These are phyloP conservation scores for Microvelia longipes DNA, from an alignment of 1,140 invertebrate species.

Conservation along the genomic window DNA sequence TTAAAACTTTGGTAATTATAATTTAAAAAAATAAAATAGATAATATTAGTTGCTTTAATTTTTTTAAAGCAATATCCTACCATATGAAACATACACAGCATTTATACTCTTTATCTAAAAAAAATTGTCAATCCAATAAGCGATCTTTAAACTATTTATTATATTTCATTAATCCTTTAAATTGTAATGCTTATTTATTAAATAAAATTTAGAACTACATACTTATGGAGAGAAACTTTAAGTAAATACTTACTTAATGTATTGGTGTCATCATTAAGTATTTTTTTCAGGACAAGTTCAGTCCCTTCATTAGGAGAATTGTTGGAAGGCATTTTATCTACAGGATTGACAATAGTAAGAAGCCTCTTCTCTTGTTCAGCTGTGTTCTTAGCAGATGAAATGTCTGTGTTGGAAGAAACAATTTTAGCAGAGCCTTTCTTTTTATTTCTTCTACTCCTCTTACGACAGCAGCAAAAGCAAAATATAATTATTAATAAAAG, in stretches of 20 bases:
- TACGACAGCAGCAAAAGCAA: slow-evolving; percentile 48
- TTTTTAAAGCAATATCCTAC: too few species aligned
- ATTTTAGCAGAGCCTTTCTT: slow-evolving; percentile 26
- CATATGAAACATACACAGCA: too few species aligned
- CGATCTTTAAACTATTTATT: too few species aligned
- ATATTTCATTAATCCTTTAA: too few species aligned
- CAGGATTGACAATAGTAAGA: slow-evolving; percentile 62
- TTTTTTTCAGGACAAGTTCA: slow-evolving; percentile 62
- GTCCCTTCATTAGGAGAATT: slow-evolving; percentile 42
- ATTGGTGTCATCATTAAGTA: slow-evolving; percentile 51
- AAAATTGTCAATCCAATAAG: too few species aligned
- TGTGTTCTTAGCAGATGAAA: slow-evolving; percentile 17
- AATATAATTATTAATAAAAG: slow-evolving; percentile 44
- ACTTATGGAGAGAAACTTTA: too few species aligned
- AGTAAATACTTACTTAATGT: slow-evolving; percentile 45
- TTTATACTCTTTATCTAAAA: too few species aligned
- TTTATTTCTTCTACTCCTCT: slow-evolving; percentile 31
- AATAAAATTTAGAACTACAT: too few species aligned
- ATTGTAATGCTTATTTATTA: too few species aligned
- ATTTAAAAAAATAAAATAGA: too few species aligned
- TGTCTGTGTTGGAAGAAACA: slow-evolving; percentile 23
- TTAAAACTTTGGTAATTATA: too few species aligned
- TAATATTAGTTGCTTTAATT: too few species aligned
- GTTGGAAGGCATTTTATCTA: slow-evolving; percentile 52
- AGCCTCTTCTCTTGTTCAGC: slow-evolving; percentile 51